A percentile compares a stretch with the other conserved stretches of the same genome.
Evolutionary conservation across 1,140 invertebrate species (phyloP).

Genomic region (Schlechtendalia chinensis): DNA sequence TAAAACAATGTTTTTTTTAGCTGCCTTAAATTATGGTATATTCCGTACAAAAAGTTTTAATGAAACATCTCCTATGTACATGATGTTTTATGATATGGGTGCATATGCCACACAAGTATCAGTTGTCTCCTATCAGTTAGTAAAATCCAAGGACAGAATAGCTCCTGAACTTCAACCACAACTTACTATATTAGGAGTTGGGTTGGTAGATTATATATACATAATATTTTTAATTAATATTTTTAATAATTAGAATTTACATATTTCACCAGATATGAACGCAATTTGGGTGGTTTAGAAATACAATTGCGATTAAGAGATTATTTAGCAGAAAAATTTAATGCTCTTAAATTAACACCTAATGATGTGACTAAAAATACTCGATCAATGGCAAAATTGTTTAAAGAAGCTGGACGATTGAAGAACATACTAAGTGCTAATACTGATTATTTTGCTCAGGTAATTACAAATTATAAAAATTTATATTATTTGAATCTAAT

Average conservation of each 20-base stretch:
- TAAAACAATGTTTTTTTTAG: constrained; percentile 55
- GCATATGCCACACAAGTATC: constrained; percentile 89
- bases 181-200: constrained; percentile 86
- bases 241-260: constrained; percentile 4
- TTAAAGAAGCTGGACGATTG: constrained; percentile 92
- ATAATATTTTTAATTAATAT: constrained; percentile 58
- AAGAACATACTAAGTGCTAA: constrained; percentile 97
- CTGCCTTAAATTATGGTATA: constrained; percentile 97
- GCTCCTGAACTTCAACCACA: constrained; percentile 87
- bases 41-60: constrained; percentile 94
- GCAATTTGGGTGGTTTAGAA: constrained; percentile 89
- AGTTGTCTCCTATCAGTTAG: constrained; percentile 84
- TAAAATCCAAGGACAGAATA: constrained; percentile 85
- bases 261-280: constrained; percentile 62
- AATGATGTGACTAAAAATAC: constrained; percentile 82
- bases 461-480: constrained; percentile 54
- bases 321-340: constrained; percentile 84
- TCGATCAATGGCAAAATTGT: constrained; percentile 89
- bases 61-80: constrained; percentile 78
- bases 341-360: constrained; percentile 79
- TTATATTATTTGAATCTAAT: neutral
- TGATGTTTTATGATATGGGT: constrained; percentile 98
- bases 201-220: constrained; percentile 58
- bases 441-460: constrained; percentile 85
- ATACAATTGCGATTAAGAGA: constrained; percentile 86